Evolutionary conservation across 2,797 vertebrate species (phyloP), one percentile per base, ranked within the genome.

Genomic region (Rallus crepitans): DNA sequence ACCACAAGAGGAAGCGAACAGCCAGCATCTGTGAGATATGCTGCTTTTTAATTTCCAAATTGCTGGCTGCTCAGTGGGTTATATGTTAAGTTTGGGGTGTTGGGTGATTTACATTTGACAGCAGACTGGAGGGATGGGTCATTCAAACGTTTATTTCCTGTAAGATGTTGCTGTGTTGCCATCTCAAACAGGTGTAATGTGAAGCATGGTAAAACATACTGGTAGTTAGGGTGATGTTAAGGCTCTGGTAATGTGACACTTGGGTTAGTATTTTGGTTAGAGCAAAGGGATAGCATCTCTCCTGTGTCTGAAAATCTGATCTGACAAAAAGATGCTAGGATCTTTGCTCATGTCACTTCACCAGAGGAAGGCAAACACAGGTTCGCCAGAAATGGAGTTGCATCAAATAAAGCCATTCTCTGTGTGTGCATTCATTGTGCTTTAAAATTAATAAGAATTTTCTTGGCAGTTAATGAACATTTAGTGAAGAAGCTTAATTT

Each of bases 391-490:
- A 86, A 60, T 2, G 10, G 92, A 87, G 50, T 71, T 63, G 50
- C 17, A 16, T 86, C 63, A 80, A 92, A 69, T 81, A 55, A 91
- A 90, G 27, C 35, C 17, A 8, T 93, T 93, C 25, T 45, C 14
- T 33, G 39, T 47, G 33, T 94, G 9, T 61, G 19, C 9, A 11
- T 96, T 94, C 19, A 21, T 77, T 60, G 17, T 65, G 33, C 73
- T 86, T 89, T 90, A 83, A 82, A 88, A 65, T 90, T 69, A 84
- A 33, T 72, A 69, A 42, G 83, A 69, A 60, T 94, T 93, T 88
- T 84, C 53, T 33, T 89, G 77, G 45, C 73, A 80, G 70, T 88
- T 95, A 96, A 82, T 83, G 72, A 83, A 60, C 30, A 4, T 91
- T 66, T 95, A 87, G 89, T 70, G 82, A 76, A 84, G 89, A 60